A percentile compares a stretch with the other conserved stretches of the same genome.
These are phyloP conservation scores for Tenebrio molitor DNA, from an alignment of 1,140 invertebrate genomes.

Conservation along the genomic window DNA sequence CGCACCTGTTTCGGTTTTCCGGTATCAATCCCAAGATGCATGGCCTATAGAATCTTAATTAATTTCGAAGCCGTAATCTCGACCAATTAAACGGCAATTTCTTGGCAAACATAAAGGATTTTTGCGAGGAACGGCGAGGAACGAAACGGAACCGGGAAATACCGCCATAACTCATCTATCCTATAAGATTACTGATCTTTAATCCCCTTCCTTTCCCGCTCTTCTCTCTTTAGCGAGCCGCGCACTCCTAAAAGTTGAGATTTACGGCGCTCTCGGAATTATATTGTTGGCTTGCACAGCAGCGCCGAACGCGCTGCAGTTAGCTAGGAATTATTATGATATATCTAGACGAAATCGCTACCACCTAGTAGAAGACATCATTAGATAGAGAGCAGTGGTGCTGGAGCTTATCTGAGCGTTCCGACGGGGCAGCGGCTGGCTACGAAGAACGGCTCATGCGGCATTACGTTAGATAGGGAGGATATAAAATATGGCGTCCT, in stretches of 20 bases:
- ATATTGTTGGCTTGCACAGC: slow-evolving; percentile 71
- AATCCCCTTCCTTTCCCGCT: slow-evolving; percentile 72
- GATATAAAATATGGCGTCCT: slow-evolving; percentile 79
- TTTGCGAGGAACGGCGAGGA: slow-evolving; percentile 65
- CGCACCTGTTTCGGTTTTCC: slow-evolving; percentile 36
- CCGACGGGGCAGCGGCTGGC: slow-evolving; percentile 55
- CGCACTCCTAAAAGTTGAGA: slow-evolving; percentile 78
- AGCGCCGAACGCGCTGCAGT: slow-evolving; percentile 65
- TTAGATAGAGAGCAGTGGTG: slow-evolving; percentile 54
- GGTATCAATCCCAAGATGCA: slow-evolving; percentile 62
- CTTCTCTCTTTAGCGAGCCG: slow-evolving; percentile 65
- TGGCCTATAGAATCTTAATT: slow-evolving; percentile 66
- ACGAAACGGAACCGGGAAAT: slow-evolving; percentile 65
- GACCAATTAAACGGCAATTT: slow-evolving; percentile 66
- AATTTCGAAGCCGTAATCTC: slow-evolving; percentile 65
- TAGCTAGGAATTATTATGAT: slow-evolving; percentile 70
- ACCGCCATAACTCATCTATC: slow-evolving; percentile 75
- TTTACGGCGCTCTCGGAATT: slow-evolving; percentile 76
- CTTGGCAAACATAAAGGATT: slow-evolving; percentile 66
- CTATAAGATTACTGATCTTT: slow-evolving; percentile 82
- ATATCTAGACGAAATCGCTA: slow-evolving; percentile 69
- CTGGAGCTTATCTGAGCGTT: slow-evolving; percentile 59
- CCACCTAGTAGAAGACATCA: slow-evolving; percentile 54
- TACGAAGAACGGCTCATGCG: slow-evolving; percentile 56
- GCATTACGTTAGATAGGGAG: slow-evolving; percentile 66